A percentile compares a stretch with the other conserved stretches of the same genome.
Evolutionary conservation across 2,113 vertebrate genomes (phyloP).

Genomic region (Cyprinodon brontotheroides): DNA sequence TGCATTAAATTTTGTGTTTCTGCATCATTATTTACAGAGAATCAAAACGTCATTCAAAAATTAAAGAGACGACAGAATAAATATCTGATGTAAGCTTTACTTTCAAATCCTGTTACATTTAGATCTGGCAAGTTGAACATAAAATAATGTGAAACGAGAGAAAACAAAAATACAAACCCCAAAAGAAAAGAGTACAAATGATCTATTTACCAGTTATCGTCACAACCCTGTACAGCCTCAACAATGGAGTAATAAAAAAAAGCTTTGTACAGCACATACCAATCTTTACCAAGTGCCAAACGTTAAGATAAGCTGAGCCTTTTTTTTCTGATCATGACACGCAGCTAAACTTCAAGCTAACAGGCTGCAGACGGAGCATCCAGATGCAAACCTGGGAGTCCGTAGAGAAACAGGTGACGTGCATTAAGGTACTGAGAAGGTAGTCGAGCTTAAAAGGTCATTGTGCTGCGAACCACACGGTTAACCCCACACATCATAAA

Average conservation of each 20-base stretch:
- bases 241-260: constrained; percentile 91
- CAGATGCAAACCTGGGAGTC: constrained; percentile 77
- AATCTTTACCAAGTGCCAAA: constrained; percentile 88
- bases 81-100: constrained; percentile 98
- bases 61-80: constrained; percentile 43
- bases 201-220: constrained; percentile 95
- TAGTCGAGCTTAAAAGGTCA: constrained; percentile 77
- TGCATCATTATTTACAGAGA: not conserved
- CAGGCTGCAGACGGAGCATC: constrained; percentile 84
- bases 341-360: constrained; percentile 81
- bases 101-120: constrained; percentile 99
- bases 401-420: constrained; percentile 75
- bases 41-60: not conserved
- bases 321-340: constrained; percentile 81
- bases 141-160: constrained; percentile 85
- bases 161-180: constrained; percentile 77
- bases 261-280: constrained; percentile 99
- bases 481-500: constrained; percentile 20
- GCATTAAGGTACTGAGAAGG: constrained; percentile 90
- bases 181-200: constrained; percentile 83
- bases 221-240: constrained; percentile 99
- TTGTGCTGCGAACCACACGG: constrained; percentile 76
- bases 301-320: constrained; percentile 81
- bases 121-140: constrained; percentile 97
- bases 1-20: not conserved